Evolutionary conservation across 92 coral and sea anemone species (phyloP), one percentile per base, ranked within the genome.

Genomic region (Epizoanthus stellaris): DNA sequence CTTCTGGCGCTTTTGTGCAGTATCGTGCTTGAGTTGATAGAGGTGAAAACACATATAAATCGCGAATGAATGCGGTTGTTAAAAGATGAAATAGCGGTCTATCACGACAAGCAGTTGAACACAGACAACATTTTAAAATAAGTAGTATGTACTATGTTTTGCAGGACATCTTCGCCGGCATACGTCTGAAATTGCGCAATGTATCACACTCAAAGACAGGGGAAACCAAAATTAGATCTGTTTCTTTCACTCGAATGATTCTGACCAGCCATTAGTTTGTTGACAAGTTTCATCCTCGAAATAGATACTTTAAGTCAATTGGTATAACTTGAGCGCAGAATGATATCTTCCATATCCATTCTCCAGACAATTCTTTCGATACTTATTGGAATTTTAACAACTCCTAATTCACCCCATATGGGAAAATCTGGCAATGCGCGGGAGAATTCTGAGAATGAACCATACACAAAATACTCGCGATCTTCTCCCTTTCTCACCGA

Each of bases 321-420:
- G 58, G 70, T 43, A 47, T 62, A 79, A 62, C 36, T 79, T 62
- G 53, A 40, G 67, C 52, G 72, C 21, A 42, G 83, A 79, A 61
- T 62, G 47, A 79, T 56, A 63, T 2, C 4, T 12, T 17, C 83
- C 83, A 79, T 45, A 11, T 70, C 39, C 38, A 40, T 73, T 60
- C 71, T 20, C 47, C 71, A 62, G 61, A 64, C 67, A 58, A 39
- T 59, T 76, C 14, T 36, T 72, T 76, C 53, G 8, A 45, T 17
- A 19, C 71, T 79, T 61, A 30, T 79, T 70, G 72, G 61, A 64
- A 79, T 79, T 63, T 62, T 62, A 62, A 68, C 34, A 38, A 45
- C 71, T 42, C 70, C 49, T 63, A 63, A 79, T 79, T 79, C 47
- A 79, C 43, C 54, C 83, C 83, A 79, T 79, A 79, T 63, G 83